These are phyloP conservation scores for Physella acuta DNA, from an alignment of 1,140 invertebrate genomes.

Conservation along the genomic window DNA sequence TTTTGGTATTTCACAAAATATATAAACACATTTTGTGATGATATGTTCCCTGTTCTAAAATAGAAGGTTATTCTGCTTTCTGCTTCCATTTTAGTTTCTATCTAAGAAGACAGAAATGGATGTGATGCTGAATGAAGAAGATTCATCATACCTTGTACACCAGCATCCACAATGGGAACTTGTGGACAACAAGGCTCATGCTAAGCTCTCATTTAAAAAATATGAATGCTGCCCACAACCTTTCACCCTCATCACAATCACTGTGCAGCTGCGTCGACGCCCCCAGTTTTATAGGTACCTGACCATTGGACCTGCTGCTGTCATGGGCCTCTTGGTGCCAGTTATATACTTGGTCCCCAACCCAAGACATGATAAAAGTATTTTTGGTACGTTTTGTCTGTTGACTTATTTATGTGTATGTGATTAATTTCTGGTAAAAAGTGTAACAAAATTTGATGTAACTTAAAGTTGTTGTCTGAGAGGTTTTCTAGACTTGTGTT, in stretches of 20 bases:
- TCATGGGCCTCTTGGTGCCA: slow-evolving; percentile 29
- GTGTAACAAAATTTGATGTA: background rate
- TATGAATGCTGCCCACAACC: slow-evolving; percentile 56
- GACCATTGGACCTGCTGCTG: slow-evolving; percentile 27
- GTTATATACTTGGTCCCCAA: slow-evolving; percentile 28
- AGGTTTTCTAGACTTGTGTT: too few relatives aligned
- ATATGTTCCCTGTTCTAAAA: too few relatives aligned
- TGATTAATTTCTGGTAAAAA: background rate
- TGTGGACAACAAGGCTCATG: slow-evolving; percentile 26
- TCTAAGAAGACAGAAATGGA: slow-evolving; percentile 27
- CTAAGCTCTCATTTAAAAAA: slow-evolving; percentile 29
- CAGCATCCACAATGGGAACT: slow-evolving; percentile 35
- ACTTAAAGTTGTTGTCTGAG: too few relatives aligned
- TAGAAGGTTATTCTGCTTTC: too few relatives aligned
- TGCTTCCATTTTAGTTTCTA: slow-evolving; percentile 25
- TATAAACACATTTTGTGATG: too few relatives aligned
- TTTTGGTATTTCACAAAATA: too few relatives aligned
- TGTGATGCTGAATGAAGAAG: slow-evolving; percentile 29
- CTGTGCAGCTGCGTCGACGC: slow-evolving; percentile 25
- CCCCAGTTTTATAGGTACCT: slow-evolving; percentile 34
- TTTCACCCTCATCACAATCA: slow-evolving; percentile 59
- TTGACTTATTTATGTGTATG: background rate
- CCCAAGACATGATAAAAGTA: slow-evolving; percentile 24
- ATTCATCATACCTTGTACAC: slow-evolving; percentile 27
- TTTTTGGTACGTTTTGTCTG: slow-evolving; percentile 26